Conservation (phyloP, 2,888 invertebrate species). For the Oxyteleia sp. region DNA sequence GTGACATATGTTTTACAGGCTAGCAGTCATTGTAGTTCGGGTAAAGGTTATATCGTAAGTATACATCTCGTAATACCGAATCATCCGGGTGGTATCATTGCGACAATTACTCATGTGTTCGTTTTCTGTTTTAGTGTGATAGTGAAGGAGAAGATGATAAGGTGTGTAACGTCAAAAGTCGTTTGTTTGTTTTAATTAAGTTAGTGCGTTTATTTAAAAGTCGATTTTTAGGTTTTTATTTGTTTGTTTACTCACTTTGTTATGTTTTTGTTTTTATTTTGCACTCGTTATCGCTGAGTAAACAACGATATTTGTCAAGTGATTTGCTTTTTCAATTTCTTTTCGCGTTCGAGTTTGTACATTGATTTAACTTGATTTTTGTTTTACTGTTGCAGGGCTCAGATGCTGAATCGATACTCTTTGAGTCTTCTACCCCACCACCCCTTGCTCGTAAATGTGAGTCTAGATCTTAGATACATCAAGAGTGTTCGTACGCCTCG, state of each 20-base stretch:
- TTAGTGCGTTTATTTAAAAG: neutral
- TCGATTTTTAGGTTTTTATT: neutral
- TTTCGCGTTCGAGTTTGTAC: slow-evolving; percentile 23
- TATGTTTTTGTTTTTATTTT: no score
- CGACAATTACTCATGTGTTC: slow-evolving; percentile 46
- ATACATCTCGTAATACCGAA: slow-evolving; percentile 82
- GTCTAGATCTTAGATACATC: slow-evolving; percentile 76
- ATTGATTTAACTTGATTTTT: slow-evolving; percentile 76
- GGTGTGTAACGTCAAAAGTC: no score
- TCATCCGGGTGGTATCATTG: slow-evolving; percentile 59
- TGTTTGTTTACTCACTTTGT: slow-evolving; percentile 2
- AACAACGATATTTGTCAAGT: slow-evolving; percentile 9
- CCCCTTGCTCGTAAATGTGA: slow-evolving; percentile 89
- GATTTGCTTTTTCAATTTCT: slow-evolving; percentile 31
- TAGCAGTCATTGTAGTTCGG: slow-evolving; percentile 97
- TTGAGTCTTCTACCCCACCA: slow-evolving; percentile 90
- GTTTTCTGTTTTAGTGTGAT: slow-evolving; percentile 93
- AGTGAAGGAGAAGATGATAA: slow-evolving; percentile 97
- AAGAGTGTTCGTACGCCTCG: slow-evolving; percentile 33
- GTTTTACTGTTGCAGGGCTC: slow-evolving; percentile 89
- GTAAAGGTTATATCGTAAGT: slow-evolving; percentile 98
- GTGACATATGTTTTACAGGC: slow-evolving; percentile 90
- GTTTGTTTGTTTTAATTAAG: slow-evolving; percentile 7
- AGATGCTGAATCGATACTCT: slow-evolving; percentile 92
- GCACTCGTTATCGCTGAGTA: no score